Evolutionary conservation across 2,113 vertebrate species (phyloP).

Genomic region (Python bivittatus): DNA sequence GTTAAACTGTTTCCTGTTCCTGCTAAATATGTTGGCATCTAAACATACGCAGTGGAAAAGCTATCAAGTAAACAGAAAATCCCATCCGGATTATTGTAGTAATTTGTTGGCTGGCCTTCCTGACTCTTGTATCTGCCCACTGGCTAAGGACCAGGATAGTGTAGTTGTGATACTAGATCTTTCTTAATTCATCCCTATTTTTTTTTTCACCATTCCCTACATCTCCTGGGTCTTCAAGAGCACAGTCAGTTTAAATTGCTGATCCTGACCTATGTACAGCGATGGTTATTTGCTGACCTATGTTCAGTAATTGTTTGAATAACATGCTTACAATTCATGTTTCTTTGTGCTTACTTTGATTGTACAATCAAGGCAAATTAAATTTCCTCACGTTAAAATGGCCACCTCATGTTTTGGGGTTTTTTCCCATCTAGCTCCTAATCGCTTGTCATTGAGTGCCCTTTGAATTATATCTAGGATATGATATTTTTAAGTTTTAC

Average conservation of each 20-base stretch:
- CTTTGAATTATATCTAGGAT: not conserved
- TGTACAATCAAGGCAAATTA: not conserved
- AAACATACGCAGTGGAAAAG: slow-evolving; percentile 69
- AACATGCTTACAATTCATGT: not conserved
- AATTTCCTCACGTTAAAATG: not conserved
- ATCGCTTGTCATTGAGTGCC: not conserved
- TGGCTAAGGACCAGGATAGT: not conserved
- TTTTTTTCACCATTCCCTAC: not conserved
- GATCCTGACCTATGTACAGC: not conserved
- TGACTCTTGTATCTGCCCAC: not conserved
- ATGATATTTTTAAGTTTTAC: not conserved
- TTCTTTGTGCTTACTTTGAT: not conserved
- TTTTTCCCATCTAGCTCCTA: not conserved
- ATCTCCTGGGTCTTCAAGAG: not conserved
- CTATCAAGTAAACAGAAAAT: slow-evolving; percentile 78
- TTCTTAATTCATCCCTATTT: not conserved
- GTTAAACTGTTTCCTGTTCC: slow-evolving; percentile 48
- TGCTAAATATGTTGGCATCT: slow-evolving; percentile 59
- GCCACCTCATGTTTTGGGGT: not conserved
- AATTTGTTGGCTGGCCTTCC: not conserved
- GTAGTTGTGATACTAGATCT: not conserved
- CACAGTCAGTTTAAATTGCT: not conserved
- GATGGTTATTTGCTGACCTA: not conserved
- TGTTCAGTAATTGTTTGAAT: not conserved
- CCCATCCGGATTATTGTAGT: too few species aligned